A percentile compares a stretch with the other conserved stretches of the same genome.
These are phyloP conservation scores for Chaunax sp. DNA, from an alignment of 2,797 vertebrate species.

Conservation along the genomic window DNA sequence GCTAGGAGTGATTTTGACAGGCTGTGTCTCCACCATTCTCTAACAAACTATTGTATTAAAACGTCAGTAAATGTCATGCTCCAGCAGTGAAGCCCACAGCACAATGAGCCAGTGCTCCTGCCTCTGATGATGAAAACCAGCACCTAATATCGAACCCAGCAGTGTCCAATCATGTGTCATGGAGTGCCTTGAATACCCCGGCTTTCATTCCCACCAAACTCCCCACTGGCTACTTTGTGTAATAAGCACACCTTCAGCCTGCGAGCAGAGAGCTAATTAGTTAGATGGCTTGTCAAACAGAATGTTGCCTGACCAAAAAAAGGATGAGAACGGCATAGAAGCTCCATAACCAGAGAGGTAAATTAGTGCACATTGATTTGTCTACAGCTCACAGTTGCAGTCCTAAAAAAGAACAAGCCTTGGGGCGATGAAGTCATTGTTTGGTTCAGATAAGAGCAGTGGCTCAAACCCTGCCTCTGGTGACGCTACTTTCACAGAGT, in stretches of 20 bases:
- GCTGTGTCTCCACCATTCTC: conserved; percentile 10
- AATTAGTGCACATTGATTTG: conserved; percentile 56
- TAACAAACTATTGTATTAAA: conserved; percentile 12
- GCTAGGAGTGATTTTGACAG: conserved; percentile 12
- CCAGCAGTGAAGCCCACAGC: conserved; percentile 12
- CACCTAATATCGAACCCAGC: conserved; percentile 42
- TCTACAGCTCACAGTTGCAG: conserved; percentile 46
- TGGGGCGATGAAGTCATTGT: conserved; percentile 45
- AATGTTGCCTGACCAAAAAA: conserved; percentile 42
- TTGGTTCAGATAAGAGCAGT: conserved; percentile 32
- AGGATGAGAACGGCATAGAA: conserved; percentile 37
- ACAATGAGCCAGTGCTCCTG: conserved; percentile 21
- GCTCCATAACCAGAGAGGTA: conserved; percentile 50
- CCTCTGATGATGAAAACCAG: conserved; percentile 47
- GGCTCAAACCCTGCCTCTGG: conserved; percentile 42
- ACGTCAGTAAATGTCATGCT: conserved; percentile 23
- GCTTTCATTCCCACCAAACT: conserved; percentile 52
- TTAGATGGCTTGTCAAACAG: conserved; percentile 54
- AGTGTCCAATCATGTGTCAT: conserved; percentile 55
- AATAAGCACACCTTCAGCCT: conserved; percentile 62
- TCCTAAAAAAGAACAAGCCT: conserved; percentile 39
- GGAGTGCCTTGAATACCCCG: conserved; percentile 19
- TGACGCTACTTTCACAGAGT: conserved; percentile 14
- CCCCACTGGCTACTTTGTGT: conserved; percentile 56
- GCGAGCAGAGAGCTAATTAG: conserved; percentile 56